Conservation (phyloP, 2,113 vertebrate genomes). For the Nipponia nippon region DNA sequence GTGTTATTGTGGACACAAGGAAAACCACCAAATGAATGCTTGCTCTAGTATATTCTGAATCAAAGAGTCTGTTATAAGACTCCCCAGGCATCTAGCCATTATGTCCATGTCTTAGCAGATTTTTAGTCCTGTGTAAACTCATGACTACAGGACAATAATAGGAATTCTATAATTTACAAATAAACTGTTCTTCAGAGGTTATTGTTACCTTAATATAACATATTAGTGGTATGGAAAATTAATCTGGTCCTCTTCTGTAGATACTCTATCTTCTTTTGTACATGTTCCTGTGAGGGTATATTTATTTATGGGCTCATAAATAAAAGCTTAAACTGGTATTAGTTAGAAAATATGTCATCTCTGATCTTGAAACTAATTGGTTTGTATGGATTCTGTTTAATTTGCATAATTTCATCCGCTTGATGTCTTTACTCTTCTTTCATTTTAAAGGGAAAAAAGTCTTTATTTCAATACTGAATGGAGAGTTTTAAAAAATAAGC, state of each 20-base stretch:
- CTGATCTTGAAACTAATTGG: conserved; percentile 33
- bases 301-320: conserved; percentile 23
- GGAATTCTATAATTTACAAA: background rate
- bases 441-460: background rate
- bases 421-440: background rate
- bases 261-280: background rate
- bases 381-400: conserved; percentile 7
- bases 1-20: conserved; percentile 32
- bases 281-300: background rate
- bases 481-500: background rate
- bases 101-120: background rate
- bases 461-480: background rate
- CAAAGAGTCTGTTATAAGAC: conserved; percentile 1
- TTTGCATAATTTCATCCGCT: conserved; percentile 7
- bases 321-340: conserved; percentile 20
- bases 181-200: background rate
- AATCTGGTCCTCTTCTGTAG: background rate
- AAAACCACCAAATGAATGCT: conserved; percentile 19
- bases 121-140: background rate
- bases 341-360: conserved; percentile 34
- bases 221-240: background rate
- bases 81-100: background rate
- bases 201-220: background rate
- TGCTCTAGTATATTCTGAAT: background rate
- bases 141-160: background rate